Conservation (phyloP, 2,797 vertebrate species). For the Notamacropus eugenii region DNA sequence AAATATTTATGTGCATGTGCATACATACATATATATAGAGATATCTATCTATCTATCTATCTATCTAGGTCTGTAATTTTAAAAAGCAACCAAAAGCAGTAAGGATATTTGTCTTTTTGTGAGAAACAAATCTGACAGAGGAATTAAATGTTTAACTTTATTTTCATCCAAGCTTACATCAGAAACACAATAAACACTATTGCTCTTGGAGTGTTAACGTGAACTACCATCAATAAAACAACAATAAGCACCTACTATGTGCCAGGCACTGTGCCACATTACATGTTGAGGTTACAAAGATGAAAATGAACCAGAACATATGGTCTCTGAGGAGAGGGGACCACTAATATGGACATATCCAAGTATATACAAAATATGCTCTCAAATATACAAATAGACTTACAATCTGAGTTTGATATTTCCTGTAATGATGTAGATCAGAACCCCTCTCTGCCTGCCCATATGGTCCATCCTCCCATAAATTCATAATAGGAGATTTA, state of each 20-base stretch:
- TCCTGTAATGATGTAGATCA: neutral
- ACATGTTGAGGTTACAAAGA: neutral
- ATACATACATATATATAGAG: too few species aligned
- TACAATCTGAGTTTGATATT: neutral
- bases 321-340: neutral
- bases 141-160: neutral
- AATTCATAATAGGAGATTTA: neutral
- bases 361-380: neutral
- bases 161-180: neutral
- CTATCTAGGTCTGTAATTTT: neutral
- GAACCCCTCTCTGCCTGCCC: neutral
- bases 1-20: neutral
- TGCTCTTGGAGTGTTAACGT: neutral
- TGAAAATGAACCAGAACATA: neutral
- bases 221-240: neutral
- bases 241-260: neutral
- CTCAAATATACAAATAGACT: neutral
- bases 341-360: neutral
- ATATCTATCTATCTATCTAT: neutral
- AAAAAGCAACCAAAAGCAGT: neutral
- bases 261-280: neutral
- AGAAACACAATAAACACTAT: neutral
- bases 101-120: neutral
- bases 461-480: neutral
- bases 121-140: conserved; percentile 36